Evolutionary conservation across 2,888 invertebrate genomes (phyloP).

Genomic region (Xestia rhomboidea): DNA sequence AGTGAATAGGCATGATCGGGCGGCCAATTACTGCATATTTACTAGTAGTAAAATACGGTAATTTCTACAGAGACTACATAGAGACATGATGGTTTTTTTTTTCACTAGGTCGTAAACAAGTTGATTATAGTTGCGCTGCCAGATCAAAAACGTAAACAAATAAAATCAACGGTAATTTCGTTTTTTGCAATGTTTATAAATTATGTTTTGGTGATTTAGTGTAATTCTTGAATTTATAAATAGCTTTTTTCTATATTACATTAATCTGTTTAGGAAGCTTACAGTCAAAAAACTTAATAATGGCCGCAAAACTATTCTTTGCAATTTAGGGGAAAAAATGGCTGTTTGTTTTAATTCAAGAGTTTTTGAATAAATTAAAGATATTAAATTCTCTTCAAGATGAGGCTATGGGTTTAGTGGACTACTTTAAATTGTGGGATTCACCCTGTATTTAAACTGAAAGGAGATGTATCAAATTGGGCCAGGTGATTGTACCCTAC

Average conservation of each 20-base stretch:
- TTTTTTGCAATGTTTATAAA: slow-evolving; percentile 1
- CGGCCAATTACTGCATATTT: neutral
- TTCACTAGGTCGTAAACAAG: neutral
- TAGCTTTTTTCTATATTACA: neutral
- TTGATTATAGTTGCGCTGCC: neutral
- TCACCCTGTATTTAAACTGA: no score
- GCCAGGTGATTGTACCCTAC: no score
- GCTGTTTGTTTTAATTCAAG: no score
- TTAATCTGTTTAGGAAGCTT: neutral
- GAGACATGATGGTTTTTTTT: neutral
- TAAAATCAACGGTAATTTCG: neutral
- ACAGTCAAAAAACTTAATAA: neutral
- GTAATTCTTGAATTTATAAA: neutral
- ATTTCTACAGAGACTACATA: neutral
- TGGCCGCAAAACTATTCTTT: neutral
- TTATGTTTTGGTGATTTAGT: neutral
- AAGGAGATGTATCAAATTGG: no score
- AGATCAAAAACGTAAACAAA: neutral
- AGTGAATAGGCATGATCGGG: neutral
- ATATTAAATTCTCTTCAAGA: no score
- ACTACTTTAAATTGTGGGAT: no score
- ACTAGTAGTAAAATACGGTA: neutral
- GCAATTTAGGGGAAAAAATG: neutral
- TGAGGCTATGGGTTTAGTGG: no score
- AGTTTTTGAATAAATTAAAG: no score